Conservation (phyloP, 2,888 invertebrate genomes). For the Anthrax anthrax region DNA sequence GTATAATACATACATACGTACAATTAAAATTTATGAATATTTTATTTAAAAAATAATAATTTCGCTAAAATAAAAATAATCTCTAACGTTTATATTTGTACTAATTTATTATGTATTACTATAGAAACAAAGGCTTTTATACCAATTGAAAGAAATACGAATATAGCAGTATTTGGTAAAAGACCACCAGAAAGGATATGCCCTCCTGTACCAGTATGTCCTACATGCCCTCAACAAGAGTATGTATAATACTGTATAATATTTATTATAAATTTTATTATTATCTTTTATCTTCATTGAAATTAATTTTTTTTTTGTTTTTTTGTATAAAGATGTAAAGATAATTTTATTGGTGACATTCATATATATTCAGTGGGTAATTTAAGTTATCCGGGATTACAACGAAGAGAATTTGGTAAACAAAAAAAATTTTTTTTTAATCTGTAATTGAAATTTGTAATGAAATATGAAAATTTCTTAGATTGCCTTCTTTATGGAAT, state of each 20-base stretch:
- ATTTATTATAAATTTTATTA: too few species aligned
- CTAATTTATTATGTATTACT: too few species aligned
- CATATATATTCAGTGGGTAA: slow-evolving; percentile 45
- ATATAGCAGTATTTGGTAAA: slow-evolving; percentile 41
- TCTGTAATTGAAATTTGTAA: too few species aligned
- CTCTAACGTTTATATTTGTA: neutral
- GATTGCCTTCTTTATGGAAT: slow-evolving; percentile 83
- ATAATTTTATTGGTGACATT: slow-evolving; percentile 42
- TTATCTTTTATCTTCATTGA: too few species aligned
- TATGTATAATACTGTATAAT: slow-evolving; percentile 17
- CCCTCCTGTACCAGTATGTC: slow-evolving; percentile 42
- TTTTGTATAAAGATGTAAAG: slow-evolving; percentile 36
- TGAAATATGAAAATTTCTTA: too few species aligned
- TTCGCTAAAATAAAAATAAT: too few species aligned
- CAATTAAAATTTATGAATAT: neutral
- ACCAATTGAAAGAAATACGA: slow-evolving; percentile 33
- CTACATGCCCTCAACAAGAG: slow-evolving; percentile 42
- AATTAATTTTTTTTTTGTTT: neutral
- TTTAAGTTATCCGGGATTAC: slow-evolving; percentile 41
- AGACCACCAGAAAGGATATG: slow-evolving; percentile 49
- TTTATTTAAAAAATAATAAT: neutral
- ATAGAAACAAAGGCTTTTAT: slow-evolving; percentile 38
- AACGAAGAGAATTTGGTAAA: slow-evolving; percentile 32
- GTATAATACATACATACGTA: slow-evolving; percentile 31
- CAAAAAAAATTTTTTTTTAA: too few species aligned